These are phyloP conservation scores for Empidonax alnorum DNA, from an alignment of 2,113 vertebrate species.

Conservation along the genomic window DNA sequence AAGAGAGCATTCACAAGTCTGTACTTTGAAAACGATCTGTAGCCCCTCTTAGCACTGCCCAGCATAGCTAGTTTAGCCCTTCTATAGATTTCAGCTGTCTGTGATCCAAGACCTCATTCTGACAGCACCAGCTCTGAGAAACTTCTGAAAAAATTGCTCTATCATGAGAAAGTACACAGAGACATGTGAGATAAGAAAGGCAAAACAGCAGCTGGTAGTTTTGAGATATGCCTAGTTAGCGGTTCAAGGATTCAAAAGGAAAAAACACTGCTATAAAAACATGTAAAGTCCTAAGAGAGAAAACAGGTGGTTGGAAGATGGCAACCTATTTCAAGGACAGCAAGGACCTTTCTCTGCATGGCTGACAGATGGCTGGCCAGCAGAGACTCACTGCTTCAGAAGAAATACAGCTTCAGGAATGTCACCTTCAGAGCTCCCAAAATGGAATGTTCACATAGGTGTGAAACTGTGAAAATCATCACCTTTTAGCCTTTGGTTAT, in stretches of 20 bases:
- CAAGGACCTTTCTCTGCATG: neutral
- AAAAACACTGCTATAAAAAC: neutral
- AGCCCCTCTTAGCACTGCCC: neutral
- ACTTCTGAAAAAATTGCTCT: neutral
- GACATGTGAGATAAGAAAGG: neutral
- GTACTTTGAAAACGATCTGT: neutral
- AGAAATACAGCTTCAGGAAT: neutral
- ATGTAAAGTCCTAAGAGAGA: neutral
- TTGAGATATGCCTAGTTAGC: neutral
- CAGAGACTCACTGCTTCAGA: neutral
- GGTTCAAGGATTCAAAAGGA: neutral
- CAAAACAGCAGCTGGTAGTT: neutral
- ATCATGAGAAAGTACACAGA: neutral
- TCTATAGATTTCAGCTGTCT: neutral
- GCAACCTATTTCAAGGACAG: neutral
- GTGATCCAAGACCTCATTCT: neutral
- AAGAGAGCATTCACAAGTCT: neutral
- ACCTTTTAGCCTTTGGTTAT: neutral
- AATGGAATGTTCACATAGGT: neutral
- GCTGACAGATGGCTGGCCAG: neutral
- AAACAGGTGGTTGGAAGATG: neutral
- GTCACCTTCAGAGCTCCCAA: neutral
- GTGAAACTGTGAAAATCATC: neutral
- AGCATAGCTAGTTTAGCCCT: rapidly evolving
- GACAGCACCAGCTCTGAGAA: neutral